Percentiles rank a stretch among this genome's conserved stretches.
These are phyloP conservation scores for Parthenolecanium corni DNA, from an alignment of 2,888 invertebrate genomes.

Conservation along the genomic window DNA sequence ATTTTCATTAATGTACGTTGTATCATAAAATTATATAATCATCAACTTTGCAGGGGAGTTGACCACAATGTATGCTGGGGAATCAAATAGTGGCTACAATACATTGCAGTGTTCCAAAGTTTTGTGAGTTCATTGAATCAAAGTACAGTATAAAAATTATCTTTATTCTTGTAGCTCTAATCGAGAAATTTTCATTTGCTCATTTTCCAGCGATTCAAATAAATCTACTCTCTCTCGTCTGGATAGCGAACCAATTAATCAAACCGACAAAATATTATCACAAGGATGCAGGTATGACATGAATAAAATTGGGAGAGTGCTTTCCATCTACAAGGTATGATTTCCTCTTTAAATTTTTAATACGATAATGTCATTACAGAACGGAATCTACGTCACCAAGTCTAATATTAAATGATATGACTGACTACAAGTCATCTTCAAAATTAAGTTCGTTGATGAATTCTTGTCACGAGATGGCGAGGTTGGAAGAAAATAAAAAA, in stretches of 20 bases:
- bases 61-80: conserved; percentile 10
- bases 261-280: not conserved
- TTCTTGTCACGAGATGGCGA: conserved; percentile 35
- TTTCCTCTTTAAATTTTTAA: not conserved
- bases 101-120: conserved; percentile 4
- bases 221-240: conserved; percentile 21
- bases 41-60: conserved; percentile 3
- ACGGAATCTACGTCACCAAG: conserved; percentile 37
- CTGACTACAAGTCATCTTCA: conserved; percentile 35
- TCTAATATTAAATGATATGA: conserved; percentile 35
- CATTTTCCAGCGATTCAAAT: conserved; percentile 18
- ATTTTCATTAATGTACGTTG: not conserved
- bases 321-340: not conserved
- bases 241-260: not conserved
- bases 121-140: not conserved
- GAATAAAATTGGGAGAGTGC: not conserved
- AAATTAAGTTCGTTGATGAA: conserved; percentile 36
- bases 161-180: not conserved
- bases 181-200: not conserved
- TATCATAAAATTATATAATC: not conserved
- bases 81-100: conserved; percentile 7
- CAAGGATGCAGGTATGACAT: not conserved
- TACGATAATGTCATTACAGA: conserved; percentile 31
- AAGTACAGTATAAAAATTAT: not conserved
- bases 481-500: conserved; percentile 36